Conservation (phyloP, 1,140 invertebrate species). For the Archegozetes longisetosus region DNA sequence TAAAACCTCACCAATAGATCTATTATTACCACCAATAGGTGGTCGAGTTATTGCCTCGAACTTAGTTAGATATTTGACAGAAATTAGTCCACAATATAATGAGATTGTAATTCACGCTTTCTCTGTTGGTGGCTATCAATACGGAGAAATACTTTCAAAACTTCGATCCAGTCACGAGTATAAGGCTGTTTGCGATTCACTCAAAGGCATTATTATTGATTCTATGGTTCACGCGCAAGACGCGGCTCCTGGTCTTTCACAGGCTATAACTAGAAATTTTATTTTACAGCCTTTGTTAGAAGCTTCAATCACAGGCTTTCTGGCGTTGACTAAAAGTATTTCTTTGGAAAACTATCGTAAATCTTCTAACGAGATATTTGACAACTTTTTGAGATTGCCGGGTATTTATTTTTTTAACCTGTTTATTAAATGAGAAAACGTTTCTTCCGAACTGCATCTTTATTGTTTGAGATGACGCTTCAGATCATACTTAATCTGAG, state of each 20-base stretch:
- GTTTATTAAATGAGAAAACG: background rate
- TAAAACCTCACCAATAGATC: constrained; percentile 54
- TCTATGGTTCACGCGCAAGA: constrained; percentile 12
- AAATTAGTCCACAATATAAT: constrained; percentile 38
- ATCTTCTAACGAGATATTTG: background rate
- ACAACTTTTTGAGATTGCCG: background rate
- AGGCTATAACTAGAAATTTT: constrained; percentile 6
- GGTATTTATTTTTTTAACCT: constrained; percentile 34
- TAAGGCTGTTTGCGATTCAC: background rate
- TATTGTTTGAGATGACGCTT: background rate
- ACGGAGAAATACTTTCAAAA: constrained; percentile 8
- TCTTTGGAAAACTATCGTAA: constrained; percentile 58
- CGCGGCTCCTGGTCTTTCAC: constrained; percentile 5
- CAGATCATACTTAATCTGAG: too few species aligned
- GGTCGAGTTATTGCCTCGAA: constrained; percentile 44
- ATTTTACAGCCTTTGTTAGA: constrained; percentile 18
- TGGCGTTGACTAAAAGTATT: constrained; percentile 51
- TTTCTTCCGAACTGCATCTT: background rate
- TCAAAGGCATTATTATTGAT: constrained; percentile 9
- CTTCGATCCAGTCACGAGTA: background rate
- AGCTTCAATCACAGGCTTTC: constrained; percentile 42
- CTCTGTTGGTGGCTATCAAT: constrained; percentile 32
- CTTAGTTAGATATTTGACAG: constrained; percentile 46
- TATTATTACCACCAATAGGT: constrained; percentile 56
- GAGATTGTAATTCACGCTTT: constrained; percentile 67